A percentile compares a stretch with the other conserved stretches of the same genome.
Evolutionary conservation across 1,140 invertebrate species (phyloP).

Genomic region (Mercenaria mercenaria): DNA sequence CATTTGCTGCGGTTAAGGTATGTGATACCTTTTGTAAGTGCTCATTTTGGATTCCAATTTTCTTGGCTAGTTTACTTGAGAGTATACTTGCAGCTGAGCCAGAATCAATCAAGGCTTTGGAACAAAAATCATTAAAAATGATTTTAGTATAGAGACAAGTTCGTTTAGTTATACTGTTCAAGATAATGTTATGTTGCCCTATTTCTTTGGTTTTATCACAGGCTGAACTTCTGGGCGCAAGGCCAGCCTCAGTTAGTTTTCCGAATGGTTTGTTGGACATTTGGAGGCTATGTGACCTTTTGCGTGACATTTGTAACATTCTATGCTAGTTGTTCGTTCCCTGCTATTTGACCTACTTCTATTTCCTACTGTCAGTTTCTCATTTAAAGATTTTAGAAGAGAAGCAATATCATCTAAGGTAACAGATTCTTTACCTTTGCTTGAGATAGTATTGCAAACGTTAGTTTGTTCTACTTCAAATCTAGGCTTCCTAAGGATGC

Average conservation of each 20-base stretch:
- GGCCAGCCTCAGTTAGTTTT: conserved; percentile 38
- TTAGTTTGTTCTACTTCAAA: background rate
- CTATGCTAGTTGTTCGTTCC: background rate
- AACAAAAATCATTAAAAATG: background rate
- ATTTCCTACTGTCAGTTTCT: background rate
- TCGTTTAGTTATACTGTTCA: background rate
- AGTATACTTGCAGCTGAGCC: conserved; percentile 27
- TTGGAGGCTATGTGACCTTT: conserved; percentile 9
- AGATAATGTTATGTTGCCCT: background rate
- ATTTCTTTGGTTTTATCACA: background rate
- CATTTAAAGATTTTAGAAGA: background rate
- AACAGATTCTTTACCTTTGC: background rate
- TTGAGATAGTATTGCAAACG: too few relatives aligned
- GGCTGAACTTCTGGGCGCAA: conserved; percentile 46
- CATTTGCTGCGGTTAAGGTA: conserved; percentile 27
- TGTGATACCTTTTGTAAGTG: background rate
- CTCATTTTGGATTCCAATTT: conserved; percentile 20
- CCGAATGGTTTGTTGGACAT: background rate
- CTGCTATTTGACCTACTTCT: conserved; percentile 11
- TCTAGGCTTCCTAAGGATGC: conserved; percentile 8
- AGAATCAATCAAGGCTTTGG: conserved; percentile 35
- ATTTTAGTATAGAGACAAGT: background rate
- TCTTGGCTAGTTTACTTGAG: background rate
- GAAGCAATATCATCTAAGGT: conserved; percentile 7
- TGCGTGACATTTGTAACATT: conserved; percentile 25